These are phyloP conservation scores for Melanargia galathea DNA, from an alignment of 2,888 invertebrate species.

Conservation along the genomic window DNA sequence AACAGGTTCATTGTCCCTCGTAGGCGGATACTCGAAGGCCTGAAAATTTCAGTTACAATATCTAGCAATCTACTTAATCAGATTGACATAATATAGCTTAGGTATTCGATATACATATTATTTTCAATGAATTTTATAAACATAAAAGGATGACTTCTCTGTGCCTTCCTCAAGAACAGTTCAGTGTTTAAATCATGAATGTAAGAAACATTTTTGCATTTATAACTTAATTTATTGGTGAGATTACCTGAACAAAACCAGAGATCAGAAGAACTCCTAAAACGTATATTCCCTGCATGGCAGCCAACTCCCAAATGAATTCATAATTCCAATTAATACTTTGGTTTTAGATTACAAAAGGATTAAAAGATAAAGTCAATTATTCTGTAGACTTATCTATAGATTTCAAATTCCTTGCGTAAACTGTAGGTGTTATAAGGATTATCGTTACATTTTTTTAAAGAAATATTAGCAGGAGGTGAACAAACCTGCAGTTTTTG, in stretches of 20 bases:
- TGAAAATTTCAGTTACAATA: conserved; percentile 1
- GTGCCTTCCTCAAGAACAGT: not conserved
- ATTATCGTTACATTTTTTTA: too few relatives aligned
- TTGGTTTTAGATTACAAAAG: not conserved
- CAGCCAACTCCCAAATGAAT: not conserved
- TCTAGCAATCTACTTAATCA: not conserved
- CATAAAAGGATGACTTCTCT: not conserved
- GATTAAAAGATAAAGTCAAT: conserved; percentile 2
- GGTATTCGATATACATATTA: too few relatives aligned
- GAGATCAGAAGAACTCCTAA: not conserved
- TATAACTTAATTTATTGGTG: not conserved
- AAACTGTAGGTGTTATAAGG: conserved; percentile 2
- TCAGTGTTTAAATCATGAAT: too few relatives aligned
- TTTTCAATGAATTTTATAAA: not conserved
- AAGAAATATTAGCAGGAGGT: too few relatives aligned
- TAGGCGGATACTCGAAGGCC: not conserved
- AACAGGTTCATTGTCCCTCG: not conserved
- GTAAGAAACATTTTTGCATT: too few relatives aligned
- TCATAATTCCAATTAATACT: not conserved
- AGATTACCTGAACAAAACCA: conserved; percentile 3
- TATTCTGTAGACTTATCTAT: not conserved
- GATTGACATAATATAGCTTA: too few relatives aligned
- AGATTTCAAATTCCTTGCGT: not conserved
- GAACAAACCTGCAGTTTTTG: too few relatives aligned
- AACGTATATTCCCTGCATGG: not conserved